Percentiles rank a stretch among this genome's conserved stretches.
These are phyloP conservation scores for Alaudala cheleensis DNA, from an alignment of 2,113 vertebrate species.

Conservation along the genomic window DNA sequence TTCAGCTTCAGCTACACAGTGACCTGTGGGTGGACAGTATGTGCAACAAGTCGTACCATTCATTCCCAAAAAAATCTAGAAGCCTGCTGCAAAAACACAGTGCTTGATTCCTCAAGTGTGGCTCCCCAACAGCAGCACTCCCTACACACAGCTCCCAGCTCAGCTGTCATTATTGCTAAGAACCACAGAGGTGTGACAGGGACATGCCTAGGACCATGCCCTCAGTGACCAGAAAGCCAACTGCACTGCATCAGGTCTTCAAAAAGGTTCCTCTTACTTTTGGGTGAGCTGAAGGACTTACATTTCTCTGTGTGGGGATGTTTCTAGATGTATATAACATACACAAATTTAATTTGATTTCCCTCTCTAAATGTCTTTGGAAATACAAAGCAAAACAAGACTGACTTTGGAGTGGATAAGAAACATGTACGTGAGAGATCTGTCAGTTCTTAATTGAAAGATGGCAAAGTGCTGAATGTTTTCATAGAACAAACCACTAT, in stretches of 20 bases:
- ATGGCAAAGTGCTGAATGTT: background rate
- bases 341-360: background rate
- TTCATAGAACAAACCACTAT: background rate
- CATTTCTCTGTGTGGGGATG: rapidly evolving
- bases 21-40: background rate
- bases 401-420: background rate
- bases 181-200: background rate
- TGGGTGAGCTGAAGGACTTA: background rate
- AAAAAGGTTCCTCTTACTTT: background rate
- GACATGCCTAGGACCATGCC: background rate
- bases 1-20: background rate
- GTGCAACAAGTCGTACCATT: background rate
- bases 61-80: background rate
- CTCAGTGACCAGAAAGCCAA: background rate
- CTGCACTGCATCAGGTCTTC: background rate
- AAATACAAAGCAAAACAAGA: background rate
- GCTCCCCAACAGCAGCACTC: background rate
- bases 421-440: background rate
- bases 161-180: background rate
- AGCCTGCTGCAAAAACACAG: background rate
- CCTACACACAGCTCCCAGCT: background rate
- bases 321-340: background rate
- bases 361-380: background rate
- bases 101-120: background rate
- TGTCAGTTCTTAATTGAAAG: background rate